A percentile compares a stretch with the other conserved stretches of the same genome.
These are phyloP conservation scores for Nemurella pictetii DNA, from an alignment of 2,888 invertebrate genomes.

Conservation along the genomic window DNA sequence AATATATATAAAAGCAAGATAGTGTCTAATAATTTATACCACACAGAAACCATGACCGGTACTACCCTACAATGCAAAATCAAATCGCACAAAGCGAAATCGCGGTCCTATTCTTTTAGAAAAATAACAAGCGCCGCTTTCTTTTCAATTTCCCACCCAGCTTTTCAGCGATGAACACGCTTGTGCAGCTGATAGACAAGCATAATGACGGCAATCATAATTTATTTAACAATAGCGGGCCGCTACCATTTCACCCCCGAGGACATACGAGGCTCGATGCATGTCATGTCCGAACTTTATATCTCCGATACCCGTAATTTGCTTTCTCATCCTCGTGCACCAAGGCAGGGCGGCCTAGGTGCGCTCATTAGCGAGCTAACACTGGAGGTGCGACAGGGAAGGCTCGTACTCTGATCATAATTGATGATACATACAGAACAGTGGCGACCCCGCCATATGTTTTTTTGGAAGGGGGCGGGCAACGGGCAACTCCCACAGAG, in stretches of 20 bases:
- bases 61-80: neutral
- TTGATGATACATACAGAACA: neutral
- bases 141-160: neutral
- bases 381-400: neutral
- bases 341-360: neutral
- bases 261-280: neutral
- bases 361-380: neutral
- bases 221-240: neutral
- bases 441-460: neutral
- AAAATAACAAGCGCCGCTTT: neutral
- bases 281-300: neutral
- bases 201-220: neutral
- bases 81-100: neutral
- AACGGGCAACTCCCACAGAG: neutral
- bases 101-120: neutral
- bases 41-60: neutral
- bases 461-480: neutral
- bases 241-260: neutral
- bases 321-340: constrained; percentile 3
- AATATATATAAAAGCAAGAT: too few species aligned
- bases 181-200: neutral
- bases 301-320: neutral
- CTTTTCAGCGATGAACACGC: too few species aligned
- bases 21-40: neutral
- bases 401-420: neutral